phyloP scores from a whole-genome alignment of 2,888 invertebrate genomes.

The Sycophila texana region DNA sequence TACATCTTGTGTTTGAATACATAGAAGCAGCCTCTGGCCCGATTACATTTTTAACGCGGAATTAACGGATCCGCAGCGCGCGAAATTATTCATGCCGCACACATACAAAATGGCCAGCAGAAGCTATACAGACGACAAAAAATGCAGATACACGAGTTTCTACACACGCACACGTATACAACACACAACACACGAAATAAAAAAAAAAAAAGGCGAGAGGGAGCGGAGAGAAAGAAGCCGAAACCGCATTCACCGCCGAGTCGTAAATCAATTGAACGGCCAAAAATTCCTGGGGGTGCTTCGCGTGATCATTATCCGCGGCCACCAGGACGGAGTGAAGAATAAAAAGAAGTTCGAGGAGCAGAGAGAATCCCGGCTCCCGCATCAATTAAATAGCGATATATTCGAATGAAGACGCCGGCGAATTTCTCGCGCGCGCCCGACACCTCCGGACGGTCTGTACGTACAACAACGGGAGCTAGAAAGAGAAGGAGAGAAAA shows the following conservation, averaged over 20 bases:
- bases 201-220: too few species aligned
- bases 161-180: too few species aligned
- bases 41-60: too few species aligned
- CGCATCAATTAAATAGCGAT: slow-evolving; percentile 48
- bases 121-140: too few species aligned
- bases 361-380: background rate
- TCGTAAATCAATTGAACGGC: background rate
- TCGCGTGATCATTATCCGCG: slow-evolving; percentile 9
- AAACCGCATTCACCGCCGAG: background rate
- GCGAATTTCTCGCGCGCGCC: background rate
- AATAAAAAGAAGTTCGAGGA: background rate
- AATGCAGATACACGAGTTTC: too few species aligned
- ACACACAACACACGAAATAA: too few species aligned
- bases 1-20: too few species aligned
- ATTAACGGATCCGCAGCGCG: too few species aligned
- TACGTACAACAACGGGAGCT: background rate
- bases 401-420: slow-evolving; percentile 26
- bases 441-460: background rate
- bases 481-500: slow-evolving; percentile 23
- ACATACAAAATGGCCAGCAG: too few species aligned
- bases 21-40: too few species aligned
- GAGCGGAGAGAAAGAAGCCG: background rate
- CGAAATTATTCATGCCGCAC: too few species aligned
- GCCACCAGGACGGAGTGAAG: background rate
- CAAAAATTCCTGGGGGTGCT: background rate